These are phyloP conservation scores for Azemiops feae DNA, from an alignment of 2,113 vertebrate genomes.

Conservation along the genomic window DNA sequence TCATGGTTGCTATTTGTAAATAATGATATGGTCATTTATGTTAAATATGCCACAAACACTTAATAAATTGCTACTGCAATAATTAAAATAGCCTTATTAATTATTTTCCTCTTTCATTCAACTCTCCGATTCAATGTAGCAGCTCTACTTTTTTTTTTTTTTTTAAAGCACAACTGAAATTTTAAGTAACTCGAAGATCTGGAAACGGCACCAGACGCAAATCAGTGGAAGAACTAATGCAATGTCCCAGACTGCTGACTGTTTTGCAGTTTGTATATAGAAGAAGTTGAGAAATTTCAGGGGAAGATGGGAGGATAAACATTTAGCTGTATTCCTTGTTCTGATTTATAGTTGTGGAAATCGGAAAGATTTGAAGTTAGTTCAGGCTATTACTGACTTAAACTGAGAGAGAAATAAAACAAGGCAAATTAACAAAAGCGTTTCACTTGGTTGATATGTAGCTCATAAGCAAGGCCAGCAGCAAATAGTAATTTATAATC, in stretches of 20 bases:
- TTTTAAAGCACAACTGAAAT: rapidly evolving
- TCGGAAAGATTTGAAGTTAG: slow-evolving; percentile 24
- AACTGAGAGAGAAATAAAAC: background rate
- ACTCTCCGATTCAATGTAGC: background rate
- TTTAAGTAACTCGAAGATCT: background rate
- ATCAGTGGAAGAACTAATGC: background rate
- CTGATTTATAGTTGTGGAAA: slow-evolving; percentile 36
- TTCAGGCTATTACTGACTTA: slow-evolving; percentile 18
- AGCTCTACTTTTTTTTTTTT: background rate
- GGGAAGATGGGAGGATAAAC: background rate
- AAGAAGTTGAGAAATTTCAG: slow-evolving; percentile 15
- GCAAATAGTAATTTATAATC: slow-evolving; percentile 39
- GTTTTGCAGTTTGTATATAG: background rate
- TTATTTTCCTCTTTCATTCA: background rate
- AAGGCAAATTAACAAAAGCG: background rate
- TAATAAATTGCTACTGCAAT: background rate
- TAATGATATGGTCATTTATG: background rate
- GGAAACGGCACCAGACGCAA: background rate
- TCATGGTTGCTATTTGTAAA: background rate
- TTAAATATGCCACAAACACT: background rate
- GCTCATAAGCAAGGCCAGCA: slow-evolving; percentile 39
- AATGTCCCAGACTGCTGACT: background rate
- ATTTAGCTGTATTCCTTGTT: background rate
- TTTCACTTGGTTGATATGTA: slow-evolving; percentile 44
- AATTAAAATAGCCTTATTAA: background rate